phyloP scores from a whole-genome alignment of 2,113 vertebrate genomes.

The Probosciger aterrimus region DNA sequence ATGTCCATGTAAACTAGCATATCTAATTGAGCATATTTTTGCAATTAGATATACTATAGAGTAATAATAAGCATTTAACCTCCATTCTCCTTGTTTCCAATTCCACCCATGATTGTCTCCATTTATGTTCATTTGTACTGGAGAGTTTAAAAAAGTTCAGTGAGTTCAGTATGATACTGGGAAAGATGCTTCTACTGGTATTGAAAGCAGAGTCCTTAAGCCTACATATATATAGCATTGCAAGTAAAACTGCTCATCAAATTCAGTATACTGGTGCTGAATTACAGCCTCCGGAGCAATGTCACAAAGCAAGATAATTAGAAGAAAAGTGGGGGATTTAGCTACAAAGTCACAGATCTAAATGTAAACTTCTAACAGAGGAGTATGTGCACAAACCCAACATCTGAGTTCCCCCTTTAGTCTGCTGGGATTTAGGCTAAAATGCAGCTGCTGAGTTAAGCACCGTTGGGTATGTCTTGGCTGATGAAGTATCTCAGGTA shows the following conservation, averaged over 20 bases:
- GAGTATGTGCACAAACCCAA: background rate
- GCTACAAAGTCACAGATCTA: background rate
- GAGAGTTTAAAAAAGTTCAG: background rate
- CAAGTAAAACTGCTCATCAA: background rate
- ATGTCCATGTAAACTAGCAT: background rate
- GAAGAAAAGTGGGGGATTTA: background rate
- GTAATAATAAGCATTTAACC: background rate
- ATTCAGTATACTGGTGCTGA: background rate
- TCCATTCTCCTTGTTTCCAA: background rate
- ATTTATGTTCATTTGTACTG: background rate
- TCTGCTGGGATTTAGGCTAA: background rate
- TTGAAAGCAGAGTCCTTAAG: background rate
- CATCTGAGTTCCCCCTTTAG: background rate
- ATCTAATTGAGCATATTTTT: background rate
- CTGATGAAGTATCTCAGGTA: background rate
- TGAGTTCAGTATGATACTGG: background rate
- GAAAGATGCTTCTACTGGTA: background rate
- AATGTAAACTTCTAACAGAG: background rate
- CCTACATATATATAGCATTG: background rate
- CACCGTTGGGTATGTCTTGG: background rate
- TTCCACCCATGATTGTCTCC: background rate
- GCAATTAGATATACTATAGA: background rate
- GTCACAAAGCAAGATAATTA: background rate
- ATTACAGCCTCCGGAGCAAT: background rate
- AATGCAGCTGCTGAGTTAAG: background rate